phyloP scores from a whole-genome alignment of 2,113 vertebrate species.

The Numenius arquata region DNA sequence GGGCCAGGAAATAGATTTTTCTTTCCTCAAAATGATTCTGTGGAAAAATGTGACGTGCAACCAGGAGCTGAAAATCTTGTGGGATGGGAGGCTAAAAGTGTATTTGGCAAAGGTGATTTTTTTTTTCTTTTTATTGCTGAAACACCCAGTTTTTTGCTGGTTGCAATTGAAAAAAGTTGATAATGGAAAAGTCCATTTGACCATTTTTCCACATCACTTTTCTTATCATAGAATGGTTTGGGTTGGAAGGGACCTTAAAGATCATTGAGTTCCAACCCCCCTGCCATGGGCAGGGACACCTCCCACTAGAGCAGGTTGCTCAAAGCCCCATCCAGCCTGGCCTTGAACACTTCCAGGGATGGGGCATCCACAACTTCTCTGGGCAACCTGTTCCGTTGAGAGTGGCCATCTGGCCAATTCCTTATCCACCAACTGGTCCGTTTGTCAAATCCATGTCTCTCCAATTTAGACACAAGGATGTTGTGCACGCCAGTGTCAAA shows the following conservation, averaged over 20 bases:
- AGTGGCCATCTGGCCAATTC: not conserved
- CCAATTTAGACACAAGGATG: not conserved
- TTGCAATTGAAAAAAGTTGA: not conserved
- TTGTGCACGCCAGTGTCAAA: not conserved
- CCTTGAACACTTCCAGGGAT: not conserved
- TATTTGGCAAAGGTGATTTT: not conserved
- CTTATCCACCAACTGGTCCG: not conserved
- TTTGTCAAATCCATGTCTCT: not conserved
- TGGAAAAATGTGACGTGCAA: not conserved
- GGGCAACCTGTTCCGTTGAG: not conserved
- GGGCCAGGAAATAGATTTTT: not conserved
- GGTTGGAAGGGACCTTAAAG: not conserved
- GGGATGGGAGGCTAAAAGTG: not conserved
- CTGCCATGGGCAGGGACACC: not conserved
- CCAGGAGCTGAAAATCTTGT: not conserved
- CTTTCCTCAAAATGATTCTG: not conserved
- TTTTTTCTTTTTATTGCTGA: not conserved
- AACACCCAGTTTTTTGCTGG: not conserved
- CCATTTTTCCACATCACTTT: not conserved
- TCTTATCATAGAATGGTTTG: not conserved
- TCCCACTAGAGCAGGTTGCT: not conserved
- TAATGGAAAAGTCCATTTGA: not conserved
- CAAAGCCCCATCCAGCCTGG: not conserved
- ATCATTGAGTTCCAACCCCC: not conserved
- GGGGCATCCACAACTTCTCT: not conserved